Evolutionary conservation across 2,888 invertebrate species (phyloP).

Genomic region (Colostygia pectinataria): DNA sequence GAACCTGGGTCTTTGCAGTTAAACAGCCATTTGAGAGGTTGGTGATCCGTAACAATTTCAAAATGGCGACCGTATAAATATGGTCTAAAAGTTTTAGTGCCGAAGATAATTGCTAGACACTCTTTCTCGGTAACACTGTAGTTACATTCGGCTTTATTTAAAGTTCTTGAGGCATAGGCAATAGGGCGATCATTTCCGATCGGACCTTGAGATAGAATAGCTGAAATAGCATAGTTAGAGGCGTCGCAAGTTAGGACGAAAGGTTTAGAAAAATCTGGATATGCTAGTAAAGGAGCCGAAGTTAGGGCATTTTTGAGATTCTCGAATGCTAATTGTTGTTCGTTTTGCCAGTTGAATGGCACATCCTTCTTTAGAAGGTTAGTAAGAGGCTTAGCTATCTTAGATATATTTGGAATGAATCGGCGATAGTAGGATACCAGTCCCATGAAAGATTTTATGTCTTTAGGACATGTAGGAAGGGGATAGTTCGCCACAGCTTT

Average conservation of each 20-base stretch:
- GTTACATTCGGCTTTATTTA: constrained; percentile 22
- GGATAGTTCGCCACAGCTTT: constrained; percentile 6
- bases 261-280: constrained; percentile 17
- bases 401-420: constrained; percentile 6
- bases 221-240: constrained; percentile 20
- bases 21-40: constrained; percentile 26
- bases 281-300: constrained; percentile 14
- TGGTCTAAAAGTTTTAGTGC: constrained; percentile 17
- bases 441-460: constrained; percentile 4
- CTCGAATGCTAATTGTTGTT: constrained; percentile 12
- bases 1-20: constrained; percentile 22
- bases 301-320: constrained; percentile 8
- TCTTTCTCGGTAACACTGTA: too few species aligned
- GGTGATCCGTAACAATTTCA: constrained; percentile 20
- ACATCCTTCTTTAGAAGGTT: constrained; percentile 9
- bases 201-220: constrained; percentile 23
- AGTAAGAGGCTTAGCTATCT: constrained; percentile 6
- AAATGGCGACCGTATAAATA: constrained; percentile 23
- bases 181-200: constrained; percentile 23
- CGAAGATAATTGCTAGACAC: constrained; percentile 25
- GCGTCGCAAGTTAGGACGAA: constrained; percentile 25
- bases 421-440: neutral
- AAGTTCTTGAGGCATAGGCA: constrained; percentile 22
- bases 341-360: constrained; percentile 1
- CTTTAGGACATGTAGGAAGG: neutral